Conservation (phyloP, 30 jellyfish, hydroid and myxozoan genomes). For the Hydractinia echinata region DNA sequence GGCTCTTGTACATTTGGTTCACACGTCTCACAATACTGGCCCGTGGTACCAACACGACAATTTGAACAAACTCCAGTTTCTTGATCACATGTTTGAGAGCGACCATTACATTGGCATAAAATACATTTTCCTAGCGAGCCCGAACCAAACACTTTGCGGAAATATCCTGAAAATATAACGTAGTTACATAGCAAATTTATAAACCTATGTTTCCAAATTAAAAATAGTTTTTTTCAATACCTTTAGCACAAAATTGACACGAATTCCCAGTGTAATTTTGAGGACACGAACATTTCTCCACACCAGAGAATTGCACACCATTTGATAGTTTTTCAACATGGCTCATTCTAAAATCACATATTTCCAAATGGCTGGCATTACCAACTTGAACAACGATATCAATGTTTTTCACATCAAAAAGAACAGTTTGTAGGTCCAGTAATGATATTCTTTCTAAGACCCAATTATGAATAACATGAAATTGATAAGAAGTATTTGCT, state of each 20-base stretch:
- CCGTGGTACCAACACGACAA: conserved; percentile 67
- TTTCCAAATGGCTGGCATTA: neutral
- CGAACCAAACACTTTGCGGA: conserved; percentile 38
- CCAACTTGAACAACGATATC: neutral
- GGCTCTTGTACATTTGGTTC: conserved; percentile 68
- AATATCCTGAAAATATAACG: conserved; percentile 41
- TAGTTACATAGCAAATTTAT: neutral
- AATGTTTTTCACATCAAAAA: neutral
- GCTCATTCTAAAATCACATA: conserved; percentile 11
- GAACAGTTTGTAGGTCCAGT: neutral
- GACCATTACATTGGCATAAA: conserved; percentile 64
- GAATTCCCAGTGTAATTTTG: conserved; percentile 70
- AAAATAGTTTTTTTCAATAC: conserved; percentile 21
- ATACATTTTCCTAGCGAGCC: conserved; percentile 49
- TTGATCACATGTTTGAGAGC: conserved; percentile 61
- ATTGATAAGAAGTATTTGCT: neutral
- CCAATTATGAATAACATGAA: neutral
- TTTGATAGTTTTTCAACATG: neutral
- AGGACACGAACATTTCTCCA: conserved; percentile 75
- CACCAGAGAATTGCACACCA: conserved; percentile 32
- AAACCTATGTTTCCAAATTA: neutral
- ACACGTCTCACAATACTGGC: conserved; percentile 66
- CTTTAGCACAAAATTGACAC: conserved; percentile 59
- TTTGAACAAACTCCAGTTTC: conserved; percentile 61
- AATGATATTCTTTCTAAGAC: neutral